A percentile compares a stretch with the other conserved stretches of the same genome.
phyloP scores from a whole-genome alignment of 2,113 vertebrate species.

The Osmerus eperlanus region DNA sequence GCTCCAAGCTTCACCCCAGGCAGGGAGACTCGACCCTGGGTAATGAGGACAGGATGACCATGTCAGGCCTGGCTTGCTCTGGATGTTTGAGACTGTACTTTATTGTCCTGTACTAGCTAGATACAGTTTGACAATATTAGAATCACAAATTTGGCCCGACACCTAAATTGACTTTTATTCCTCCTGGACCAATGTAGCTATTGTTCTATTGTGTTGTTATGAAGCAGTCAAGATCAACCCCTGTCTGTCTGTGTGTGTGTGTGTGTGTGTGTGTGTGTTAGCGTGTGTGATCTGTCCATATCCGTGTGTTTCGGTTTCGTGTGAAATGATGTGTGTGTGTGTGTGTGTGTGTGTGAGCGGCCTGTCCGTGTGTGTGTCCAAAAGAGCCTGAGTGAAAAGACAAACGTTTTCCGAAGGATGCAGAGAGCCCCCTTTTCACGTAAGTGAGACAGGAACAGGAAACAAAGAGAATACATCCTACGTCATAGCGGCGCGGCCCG shows the following conservation, averaged over 20 bases:
- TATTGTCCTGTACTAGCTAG: background rate
- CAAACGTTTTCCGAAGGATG: constrained; percentile 54
- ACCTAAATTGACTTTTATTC: constrained; percentile 12
- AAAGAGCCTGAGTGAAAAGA: constrained; percentile 27
- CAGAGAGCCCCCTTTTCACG: background rate
- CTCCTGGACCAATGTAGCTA: constrained; percentile 3
- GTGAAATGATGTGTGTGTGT: too few species aligned
- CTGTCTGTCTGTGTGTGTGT: too few species aligned
- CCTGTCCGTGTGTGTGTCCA: constrained; percentile 13
- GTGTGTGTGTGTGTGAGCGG: too few species aligned
- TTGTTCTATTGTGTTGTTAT: constrained; percentile 40
- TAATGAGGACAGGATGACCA: too few species aligned
- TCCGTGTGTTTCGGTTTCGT: too few species aligned
- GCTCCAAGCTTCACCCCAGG: too few species aligned
- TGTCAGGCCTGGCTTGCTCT: too few species aligned
- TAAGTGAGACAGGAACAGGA: constrained; percentile 55
- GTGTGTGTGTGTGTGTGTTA: too few species aligned
- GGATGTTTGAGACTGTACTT: too few species aligned
- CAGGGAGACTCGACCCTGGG: too few species aligned
- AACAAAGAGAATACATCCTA: constrained; percentile 54
- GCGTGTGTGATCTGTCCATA: too few species aligned
- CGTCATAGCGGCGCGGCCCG: constrained; percentile 48
- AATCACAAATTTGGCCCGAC: constrained; percentile 12
- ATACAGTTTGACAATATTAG: background rate
- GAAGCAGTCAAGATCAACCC: background rate